A percentile compares a stretch with the other conserved stretches of the same genome.
Evolutionary conservation across 1,140 invertebrate genomes (phyloP).

Genomic region (Anoplolepis gracilipes): DNA sequence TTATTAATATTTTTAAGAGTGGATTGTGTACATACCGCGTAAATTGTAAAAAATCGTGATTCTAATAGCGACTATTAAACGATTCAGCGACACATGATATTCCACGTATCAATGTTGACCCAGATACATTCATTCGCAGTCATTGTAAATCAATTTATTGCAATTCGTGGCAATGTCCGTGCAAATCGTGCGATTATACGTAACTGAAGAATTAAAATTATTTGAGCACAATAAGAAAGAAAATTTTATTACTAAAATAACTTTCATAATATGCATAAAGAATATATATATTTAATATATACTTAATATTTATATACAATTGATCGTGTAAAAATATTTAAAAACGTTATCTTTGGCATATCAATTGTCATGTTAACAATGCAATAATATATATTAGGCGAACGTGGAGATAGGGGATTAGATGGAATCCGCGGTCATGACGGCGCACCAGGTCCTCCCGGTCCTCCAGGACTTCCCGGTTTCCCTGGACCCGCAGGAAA

Average conservation of each 20-base stretch:
- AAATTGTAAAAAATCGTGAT: conserved; percentile 31
- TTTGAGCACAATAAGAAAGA: not conserved
- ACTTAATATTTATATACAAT: not conserved
- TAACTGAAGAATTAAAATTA: conserved; percentile 26
- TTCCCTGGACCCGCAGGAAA: conserved; percentile 84
- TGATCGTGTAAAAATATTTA: not conserved
- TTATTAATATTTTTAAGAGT: conserved; percentile 20
- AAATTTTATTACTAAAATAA: conserved; percentile 3
- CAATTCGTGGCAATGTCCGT: conserved; percentile 61
- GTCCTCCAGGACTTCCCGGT: conserved; percentile 82
- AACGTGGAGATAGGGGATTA: conserved; percentile 74
- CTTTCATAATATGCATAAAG: not conserved
- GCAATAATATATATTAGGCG: conserved; percentile 66
- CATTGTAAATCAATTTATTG: conserved; percentile 78
- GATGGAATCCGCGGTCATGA: conserved; percentile 74
- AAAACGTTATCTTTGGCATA: not conserved
- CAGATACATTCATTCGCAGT: conserved; percentile 70
- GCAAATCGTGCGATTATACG: not conserved
- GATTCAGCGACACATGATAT: not conserved
- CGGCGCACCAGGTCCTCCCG: conserved; percentile 81
- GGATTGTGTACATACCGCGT: not conserved
- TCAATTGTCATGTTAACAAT: not conserved
- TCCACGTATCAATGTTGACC: conserved; percentile 64
- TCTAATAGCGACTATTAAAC: not conserved
- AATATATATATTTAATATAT: not conserved